Evolutionary conservation across 2,888 invertebrate species (phyloP).

Genomic region (Epirrhoe tristata): DNA sequence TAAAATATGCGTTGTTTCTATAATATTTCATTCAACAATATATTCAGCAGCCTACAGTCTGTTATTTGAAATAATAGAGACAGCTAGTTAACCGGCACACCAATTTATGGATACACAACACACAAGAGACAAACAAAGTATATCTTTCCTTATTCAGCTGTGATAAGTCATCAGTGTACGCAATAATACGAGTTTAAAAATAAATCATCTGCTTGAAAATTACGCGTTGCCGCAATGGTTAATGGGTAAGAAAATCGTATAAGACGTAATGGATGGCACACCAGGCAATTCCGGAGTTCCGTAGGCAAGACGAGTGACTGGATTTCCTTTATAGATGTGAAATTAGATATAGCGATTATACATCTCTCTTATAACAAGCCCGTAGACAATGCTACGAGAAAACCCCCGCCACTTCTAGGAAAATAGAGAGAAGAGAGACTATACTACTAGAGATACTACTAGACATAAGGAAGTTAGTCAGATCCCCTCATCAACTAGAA

Average conservation of each 20-base stretch:
- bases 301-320: neutral
- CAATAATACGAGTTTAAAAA: conserved; percentile 10
- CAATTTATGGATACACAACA: neutral
- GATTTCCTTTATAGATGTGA: neutral
- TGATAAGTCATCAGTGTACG: conserved; percentile 9
- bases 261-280: conserved; percentile 3
- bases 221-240: conserved; percentile 11
- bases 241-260: conserved; percentile 17
- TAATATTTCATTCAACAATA: no score
- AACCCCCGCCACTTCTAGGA: no score
- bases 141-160: conserved; percentile 19
- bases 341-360: neutral
- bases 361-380: no score
- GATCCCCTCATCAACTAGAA: no score
- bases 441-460: no score
- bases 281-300: conserved; percentile 1
- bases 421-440: no score
- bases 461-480: no score
- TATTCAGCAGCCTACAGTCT: neutral
- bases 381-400: no score
- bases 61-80: neutral
- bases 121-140: conserved; percentile 3
- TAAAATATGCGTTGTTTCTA: no score
- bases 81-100: neutral
- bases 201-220: conserved; percentile 28